A percentile compares a stretch with the other conserved stretches of the same genome.
Conservation (phyloP, 2,888 invertebrate species). For the Rhodophaea formosa region DNA sequence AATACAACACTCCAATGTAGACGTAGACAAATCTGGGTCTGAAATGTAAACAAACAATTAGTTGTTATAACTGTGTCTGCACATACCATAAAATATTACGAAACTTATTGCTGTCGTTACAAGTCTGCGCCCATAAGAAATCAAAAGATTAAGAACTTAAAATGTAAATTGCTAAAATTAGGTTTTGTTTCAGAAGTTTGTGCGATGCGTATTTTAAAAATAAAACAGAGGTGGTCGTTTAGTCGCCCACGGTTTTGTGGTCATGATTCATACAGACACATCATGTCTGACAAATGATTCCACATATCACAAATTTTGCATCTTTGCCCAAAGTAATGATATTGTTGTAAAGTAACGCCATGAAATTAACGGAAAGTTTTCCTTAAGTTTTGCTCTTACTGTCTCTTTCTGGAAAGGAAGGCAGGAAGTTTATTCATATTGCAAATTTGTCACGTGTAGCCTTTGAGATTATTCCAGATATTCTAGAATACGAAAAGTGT, state of each 20-base stretch:
- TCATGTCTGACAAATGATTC: constrained; percentile 46
- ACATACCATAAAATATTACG: background rate
- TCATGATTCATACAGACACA: constrained; percentile 48
- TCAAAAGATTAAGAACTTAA: background rate
- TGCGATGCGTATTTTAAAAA: constrained; percentile 55
- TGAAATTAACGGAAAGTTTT: too few species aligned
- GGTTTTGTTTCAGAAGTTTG: constrained; percentile 53
- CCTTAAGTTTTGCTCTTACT: too few species aligned
- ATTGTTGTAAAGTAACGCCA: too few species aligned
- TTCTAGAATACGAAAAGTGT: too few species aligned
- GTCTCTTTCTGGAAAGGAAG: too few species aligned
- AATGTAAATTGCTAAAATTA: constrained; percentile 49
- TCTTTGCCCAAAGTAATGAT: too few species aligned
- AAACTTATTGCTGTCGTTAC: background rate
- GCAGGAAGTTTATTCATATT: too few species aligned
- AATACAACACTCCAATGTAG: background rate
- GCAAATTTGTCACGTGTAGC: too few species aligned
- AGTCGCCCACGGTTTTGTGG: constrained; percentile 54
- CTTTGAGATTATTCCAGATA: too few species aligned
- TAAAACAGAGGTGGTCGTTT: constrained; percentile 47
- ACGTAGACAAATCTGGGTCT: background rate
- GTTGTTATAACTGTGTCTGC: background rate
- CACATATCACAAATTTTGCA: constrained; percentile 24
- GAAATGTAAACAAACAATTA: background rate
- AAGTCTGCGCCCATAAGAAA: background rate